Conservation (phyloP, 2,797 vertebrate species). For the Cuculus canorus region DNA sequence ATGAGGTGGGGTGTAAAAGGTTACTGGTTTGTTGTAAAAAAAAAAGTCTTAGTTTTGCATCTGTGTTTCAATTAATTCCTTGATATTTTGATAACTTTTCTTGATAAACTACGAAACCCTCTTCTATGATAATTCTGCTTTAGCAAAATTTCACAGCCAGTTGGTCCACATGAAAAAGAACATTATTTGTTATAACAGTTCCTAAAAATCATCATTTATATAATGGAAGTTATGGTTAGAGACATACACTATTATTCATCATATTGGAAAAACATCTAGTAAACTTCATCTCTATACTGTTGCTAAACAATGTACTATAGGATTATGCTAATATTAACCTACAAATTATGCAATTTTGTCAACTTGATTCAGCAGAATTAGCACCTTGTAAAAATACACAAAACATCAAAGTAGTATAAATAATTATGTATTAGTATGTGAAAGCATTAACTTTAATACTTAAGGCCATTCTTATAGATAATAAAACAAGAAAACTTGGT, state of each 20-base stretch:
- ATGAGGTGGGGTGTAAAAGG: not conserved
- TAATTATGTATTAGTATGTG: slow-evolving; percentile 54
- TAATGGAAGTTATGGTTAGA: not conserved
- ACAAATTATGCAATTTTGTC: slow-evolving; percentile 71
- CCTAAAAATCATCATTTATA: not conserved
- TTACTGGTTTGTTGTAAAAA: not conserved
- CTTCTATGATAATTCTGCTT: not conserved
- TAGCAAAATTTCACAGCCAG: not conserved
- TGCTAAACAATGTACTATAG: slow-evolving; percentile 27
- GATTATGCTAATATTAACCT: slow-evolving; percentile 77
- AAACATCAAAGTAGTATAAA: slow-evolving; percentile 72
- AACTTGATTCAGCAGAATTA: slow-evolving; percentile 74
- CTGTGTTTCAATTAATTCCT: not conserved
- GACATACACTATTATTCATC: not conserved
- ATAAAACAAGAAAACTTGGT: slow-evolving; percentile 29
- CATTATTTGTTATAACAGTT: not conserved
- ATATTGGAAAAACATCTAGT: not conserved
- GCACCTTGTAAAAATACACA: slow-evolving; percentile 66
- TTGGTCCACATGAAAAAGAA: not conserved
- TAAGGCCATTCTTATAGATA: slow-evolving; percentile 41
- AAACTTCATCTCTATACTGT: slow-evolving; percentile 10
- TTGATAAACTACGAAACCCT: not conserved
- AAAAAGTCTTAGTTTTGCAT: not conserved
- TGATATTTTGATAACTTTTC: not conserved
- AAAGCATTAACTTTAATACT: slow-evolving; percentile 55